phyloP scores from a whole-genome alignment of 2,113 vertebrate genomes.

The Pseudorectes ferrugineus region DNA sequence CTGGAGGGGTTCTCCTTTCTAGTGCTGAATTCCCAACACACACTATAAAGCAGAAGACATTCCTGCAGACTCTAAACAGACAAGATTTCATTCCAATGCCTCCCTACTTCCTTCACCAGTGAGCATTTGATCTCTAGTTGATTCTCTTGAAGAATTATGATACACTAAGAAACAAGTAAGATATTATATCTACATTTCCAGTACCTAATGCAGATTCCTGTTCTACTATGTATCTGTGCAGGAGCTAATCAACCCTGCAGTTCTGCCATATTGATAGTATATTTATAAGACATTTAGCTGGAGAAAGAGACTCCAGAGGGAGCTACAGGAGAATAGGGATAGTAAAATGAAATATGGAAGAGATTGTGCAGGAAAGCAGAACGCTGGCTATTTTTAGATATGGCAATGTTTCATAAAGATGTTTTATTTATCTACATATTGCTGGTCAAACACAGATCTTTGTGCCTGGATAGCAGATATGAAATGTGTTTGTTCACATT shows the following conservation, averaged over 20 bases:
- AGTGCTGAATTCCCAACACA: neutral
- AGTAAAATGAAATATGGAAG: neutral
- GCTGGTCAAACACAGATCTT: neutral
- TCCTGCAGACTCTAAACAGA: neutral
- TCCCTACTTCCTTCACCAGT: neutral
- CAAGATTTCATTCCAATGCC: neutral
- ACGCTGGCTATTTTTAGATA: neutral
- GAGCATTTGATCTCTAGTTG: neutral
- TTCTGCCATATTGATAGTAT: neutral
- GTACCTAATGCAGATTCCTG: neutral
- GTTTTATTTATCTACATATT: neutral
- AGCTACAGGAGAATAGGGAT: neutral
- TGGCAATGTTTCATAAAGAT: neutral
- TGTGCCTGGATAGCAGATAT: neutral
- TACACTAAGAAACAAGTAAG: neutral
- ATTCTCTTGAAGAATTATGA: neutral
- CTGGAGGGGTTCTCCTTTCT: neutral
- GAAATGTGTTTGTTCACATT: neutral
- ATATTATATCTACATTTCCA: neutral
- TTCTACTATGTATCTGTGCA: neutral
- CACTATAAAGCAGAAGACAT: neutral
- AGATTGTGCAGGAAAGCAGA: neutral
- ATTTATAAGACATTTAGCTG: neutral
- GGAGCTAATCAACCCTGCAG: neutral
- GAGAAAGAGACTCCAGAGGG: neutral